Base-by-base conservation (phyloP, 92 coral and sea anemone genomes). In the Anthopleura xanthogrammica region DNA sequence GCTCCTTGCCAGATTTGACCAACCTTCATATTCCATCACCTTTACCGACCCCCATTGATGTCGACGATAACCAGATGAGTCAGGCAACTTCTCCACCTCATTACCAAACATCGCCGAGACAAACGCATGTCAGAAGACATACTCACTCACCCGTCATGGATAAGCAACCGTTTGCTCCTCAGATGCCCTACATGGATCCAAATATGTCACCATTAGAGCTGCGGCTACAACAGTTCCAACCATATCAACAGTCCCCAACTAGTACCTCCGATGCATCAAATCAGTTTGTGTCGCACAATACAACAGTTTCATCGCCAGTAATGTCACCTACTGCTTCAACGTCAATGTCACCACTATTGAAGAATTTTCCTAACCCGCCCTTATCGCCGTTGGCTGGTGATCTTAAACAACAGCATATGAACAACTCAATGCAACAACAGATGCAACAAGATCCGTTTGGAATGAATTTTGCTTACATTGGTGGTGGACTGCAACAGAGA, bases 21-120 rank as follows among this genome's bases (percentile, higher is more conserved):
- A 96, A 89, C 85, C 96, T 96, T 50, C 98, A 96, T 82, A 92
- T 96, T 77, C 99, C 96, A 17, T 96, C 99, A 19, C 99, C 99
- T 13, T 88, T 97, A 52, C 92, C 89, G 86, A 94, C 96, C 24
- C 95, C 99, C 3, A 92, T 97, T 57, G 99, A 97, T 82, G 83
- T 90, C 20, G 93, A 90, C 1, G 98, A 93, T 40, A 83, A 52
- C 75, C 93, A 85, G 22, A 85, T 82, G 39, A 95, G 77, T 46
- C 86, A 79, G 24, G 64, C 93, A 76, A 78, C 96, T 17, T 88
- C 94, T 23, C 91, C 91, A 64, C 91, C 84, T 64, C 87, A 92
- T 71, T 79, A 88, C 72, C 73, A 85, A 79, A 78, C 89, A 77
- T 41, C 98, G 72, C 85, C 82, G 56, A 79, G 91, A 83, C 95